These are phyloP conservation scores for Argya squamiceps DNA, from an alignment of 2,797 vertebrate species.

Conservation along the genomic window DNA sequence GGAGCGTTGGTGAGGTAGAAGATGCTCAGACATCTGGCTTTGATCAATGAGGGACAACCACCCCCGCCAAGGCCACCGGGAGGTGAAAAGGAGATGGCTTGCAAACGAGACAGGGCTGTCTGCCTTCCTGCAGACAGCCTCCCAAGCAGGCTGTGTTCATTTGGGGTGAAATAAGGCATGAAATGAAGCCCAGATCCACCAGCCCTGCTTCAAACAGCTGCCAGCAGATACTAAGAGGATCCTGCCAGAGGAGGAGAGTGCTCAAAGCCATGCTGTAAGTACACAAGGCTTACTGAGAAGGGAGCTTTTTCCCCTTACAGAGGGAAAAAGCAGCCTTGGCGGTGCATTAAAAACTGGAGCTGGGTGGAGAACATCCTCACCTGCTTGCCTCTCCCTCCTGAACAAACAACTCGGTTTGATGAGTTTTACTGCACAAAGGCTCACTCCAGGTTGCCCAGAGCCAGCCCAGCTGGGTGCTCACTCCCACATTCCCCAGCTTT, in stretches of 20 bases:
- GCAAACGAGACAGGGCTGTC: rapidly evolving
- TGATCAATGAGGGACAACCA: not conserved
- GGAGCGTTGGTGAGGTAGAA: not conserved
- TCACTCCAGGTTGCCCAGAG: not conserved
- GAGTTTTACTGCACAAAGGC: not conserved
- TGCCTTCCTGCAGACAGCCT: not conserved
- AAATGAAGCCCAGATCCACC: not conserved
- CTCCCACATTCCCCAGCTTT: not conserved
- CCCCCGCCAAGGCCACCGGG: not conserved
- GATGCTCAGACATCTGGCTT: not conserved
- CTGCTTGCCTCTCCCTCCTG: not conserved
- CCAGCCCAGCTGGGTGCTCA: rapidly evolving
- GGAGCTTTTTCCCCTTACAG: too few relatives aligned
- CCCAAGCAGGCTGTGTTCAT: not conserved
- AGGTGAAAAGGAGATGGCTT: not conserved
- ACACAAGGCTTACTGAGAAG: not conserved
- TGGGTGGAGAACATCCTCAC: not conserved
- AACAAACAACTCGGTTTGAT: not conserved
- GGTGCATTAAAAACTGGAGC: not conserved
- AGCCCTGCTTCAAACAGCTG: not conserved
- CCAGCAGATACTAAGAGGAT: not conserved
- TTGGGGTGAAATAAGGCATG: not conserved
- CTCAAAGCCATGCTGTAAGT: not conserved
- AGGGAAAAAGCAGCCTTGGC: not conserved
- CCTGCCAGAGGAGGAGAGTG: not conserved